Evolutionary conservation across 23 tunicate genomes (phyloP).

Genomic region (Trididemnum nubilum): DNA sequence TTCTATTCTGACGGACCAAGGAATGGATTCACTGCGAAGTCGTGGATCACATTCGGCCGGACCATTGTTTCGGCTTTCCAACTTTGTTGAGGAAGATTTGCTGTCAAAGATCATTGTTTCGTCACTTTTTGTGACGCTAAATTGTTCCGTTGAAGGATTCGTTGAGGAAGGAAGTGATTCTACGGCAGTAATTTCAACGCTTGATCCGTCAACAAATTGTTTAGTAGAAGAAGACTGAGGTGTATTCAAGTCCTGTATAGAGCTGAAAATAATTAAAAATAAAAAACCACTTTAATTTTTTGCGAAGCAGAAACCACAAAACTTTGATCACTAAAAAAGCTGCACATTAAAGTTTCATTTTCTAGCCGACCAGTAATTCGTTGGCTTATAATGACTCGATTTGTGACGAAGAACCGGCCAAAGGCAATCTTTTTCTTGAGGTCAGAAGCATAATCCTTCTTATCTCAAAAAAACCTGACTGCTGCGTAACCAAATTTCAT

Average conservation of each 20-base stretch:
- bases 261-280: no score
- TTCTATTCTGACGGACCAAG: conserved; percentile 19
- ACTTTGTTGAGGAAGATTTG: neutral
- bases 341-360: no score
- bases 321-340: no score
- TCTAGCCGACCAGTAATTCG: no score
- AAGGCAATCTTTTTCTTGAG: no score
- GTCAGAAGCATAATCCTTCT: no score
- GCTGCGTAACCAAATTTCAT: no score
- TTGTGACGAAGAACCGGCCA: no score
- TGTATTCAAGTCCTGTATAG: neutral
- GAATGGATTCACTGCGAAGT: neutral
- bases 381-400: no score
- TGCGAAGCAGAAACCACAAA: no score
- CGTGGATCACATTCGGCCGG: neutral
- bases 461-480: no score
- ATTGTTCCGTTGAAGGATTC: neutral
- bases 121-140: neutral
- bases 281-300: no score
- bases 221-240: conserved; percentile 30
- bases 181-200: conserved; percentile 46
- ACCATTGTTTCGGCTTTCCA: neutral
- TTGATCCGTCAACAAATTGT: conserved; percentile 43
- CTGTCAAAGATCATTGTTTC: neutral
- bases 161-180: conserved; percentile 32